A percentile compares a stretch with the other conserved stretches of the same genome.
Conservation (phyloP, 2,888 invertebrate genomes). For the Agrilus mali region DNA sequence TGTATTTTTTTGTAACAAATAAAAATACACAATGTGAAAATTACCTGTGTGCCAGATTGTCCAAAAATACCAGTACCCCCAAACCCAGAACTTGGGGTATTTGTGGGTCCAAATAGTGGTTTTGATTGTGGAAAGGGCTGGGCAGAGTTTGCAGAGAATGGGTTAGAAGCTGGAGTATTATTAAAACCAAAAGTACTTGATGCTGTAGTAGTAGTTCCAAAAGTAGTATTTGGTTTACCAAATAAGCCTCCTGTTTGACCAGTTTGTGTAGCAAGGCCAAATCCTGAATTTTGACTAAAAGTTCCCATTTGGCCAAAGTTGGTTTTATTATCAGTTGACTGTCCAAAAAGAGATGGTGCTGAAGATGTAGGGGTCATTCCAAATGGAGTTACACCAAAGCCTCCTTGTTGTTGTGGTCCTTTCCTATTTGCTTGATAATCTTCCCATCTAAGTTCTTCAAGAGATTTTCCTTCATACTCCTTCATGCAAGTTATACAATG, state of each 20-base stretch:
- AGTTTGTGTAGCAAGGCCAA: slow-evolving; percentile 42
- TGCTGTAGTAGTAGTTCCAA: slow-evolving; percentile 44
- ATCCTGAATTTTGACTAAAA: slow-evolving; percentile 40
- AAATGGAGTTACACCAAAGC: slow-evolving; percentile 34
- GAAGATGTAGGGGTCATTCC: slow-evolving; percentile 29
- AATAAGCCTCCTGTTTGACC: slow-evolving; percentile 48
- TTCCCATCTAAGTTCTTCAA: slow-evolving; percentile 89
- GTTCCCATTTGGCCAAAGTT: slow-evolving; percentile 26
- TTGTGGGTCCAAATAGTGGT: slow-evolving; percentile 26
- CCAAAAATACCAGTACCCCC: slow-evolving; percentile 30
- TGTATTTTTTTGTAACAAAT: too few species aligned
- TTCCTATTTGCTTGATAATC: slow-evolving; percentile 88
- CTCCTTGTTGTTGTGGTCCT: slow-evolving; percentile 29
- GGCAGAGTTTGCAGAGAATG: slow-evolving; percentile 34
- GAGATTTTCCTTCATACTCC: slow-evolving; percentile 87
- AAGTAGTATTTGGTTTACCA: slow-evolving; percentile 49
- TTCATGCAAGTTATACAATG: slow-evolving; percentile 99
- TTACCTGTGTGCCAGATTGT: slow-evolving; percentile 20
- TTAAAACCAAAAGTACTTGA: slow-evolving; percentile 34
- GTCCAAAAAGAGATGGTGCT: slow-evolving; percentile 42
- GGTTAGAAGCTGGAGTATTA: slow-evolving; percentile 26
- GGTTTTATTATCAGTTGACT: slow-evolving; percentile 42
- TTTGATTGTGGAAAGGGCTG: slow-evolving; percentile 37
- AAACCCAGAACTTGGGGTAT: slow-evolving; percentile 35
- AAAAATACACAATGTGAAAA: slow-evolving; percentile 12